phyloP scores from a whole-genome alignment of 2,797 vertebrate genomes.

The Tokudaia tokunoshimensis region DNA sequence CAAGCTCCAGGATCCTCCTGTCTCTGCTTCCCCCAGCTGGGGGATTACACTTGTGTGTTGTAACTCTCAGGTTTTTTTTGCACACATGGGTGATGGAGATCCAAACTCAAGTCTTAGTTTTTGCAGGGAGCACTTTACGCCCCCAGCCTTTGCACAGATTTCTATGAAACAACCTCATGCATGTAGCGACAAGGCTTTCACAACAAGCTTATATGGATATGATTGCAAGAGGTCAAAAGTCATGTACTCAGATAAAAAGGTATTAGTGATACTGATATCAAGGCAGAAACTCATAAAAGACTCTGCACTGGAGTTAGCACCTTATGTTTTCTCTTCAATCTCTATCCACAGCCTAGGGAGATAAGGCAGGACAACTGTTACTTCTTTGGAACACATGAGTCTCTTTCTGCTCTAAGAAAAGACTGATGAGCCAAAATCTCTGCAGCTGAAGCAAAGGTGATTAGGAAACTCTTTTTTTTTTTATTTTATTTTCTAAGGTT shows the following conservation, averaged over 20 bases:
- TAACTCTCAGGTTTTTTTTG: background rate
- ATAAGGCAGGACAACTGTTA: background rate
- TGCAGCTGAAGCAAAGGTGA: constrained; percentile 43
- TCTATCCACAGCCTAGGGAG: background rate
- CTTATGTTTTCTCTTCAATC: background rate
- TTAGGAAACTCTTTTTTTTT: constrained; percentile 70
- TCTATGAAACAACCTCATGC: background rate
- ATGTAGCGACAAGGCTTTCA: background rate
- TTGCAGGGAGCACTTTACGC: background rate
- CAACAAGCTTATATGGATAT: background rate
- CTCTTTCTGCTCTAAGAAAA: constrained; percentile 53
- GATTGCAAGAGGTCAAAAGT: background rate
- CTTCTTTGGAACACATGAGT: constrained; percentile 3
- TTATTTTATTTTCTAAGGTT: too few relatives aligned
- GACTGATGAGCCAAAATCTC: constrained; percentile 21
- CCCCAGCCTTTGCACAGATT: background rate
- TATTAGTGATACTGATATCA: background rate
- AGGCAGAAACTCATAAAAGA: background rate
- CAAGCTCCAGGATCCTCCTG: background rate
- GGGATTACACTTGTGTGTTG: background rate
- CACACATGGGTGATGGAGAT: background rate
- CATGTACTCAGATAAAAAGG: background rate
- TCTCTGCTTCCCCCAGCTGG: background rate
- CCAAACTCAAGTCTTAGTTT: background rate
- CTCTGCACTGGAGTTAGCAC: background rate